Conservation (phyloP, 2,888 invertebrate species). For the Megaustenia siamemsis region DNA sequence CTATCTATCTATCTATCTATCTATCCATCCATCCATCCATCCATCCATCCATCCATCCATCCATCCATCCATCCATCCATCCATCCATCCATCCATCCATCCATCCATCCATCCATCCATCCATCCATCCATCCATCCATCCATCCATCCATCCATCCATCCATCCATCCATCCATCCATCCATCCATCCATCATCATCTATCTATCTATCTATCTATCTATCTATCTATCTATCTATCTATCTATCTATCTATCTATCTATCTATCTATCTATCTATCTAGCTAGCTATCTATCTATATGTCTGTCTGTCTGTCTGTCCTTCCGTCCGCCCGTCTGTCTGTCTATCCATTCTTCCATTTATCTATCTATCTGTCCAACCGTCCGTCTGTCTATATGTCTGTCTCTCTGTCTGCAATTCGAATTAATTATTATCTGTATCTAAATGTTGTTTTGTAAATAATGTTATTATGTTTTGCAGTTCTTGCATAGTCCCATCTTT, state of each 20-base stretch:
- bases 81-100: neutral
- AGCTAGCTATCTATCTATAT: too few relatives aligned
- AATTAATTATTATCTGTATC: too few relatives aligned
- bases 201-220: neutral
- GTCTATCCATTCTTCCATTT: too few relatives aligned
- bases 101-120: neutral
- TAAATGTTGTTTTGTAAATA: too few relatives aligned
- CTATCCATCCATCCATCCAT: neutral
- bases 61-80: neutral
- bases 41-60: neutral
- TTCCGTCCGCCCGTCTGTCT: too few relatives aligned
- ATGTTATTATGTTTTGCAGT: too few relatives aligned
- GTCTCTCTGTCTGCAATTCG: too few relatives aligned
- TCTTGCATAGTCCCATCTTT: too few relatives aligned
- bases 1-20: neutral
- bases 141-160: constrained; percentile 33
- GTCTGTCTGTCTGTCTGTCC: too few relatives aligned
- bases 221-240: constrained; percentile 19
- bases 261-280: neutral
- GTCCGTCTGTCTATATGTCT: too few relatives aligned
- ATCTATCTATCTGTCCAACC: too few relatives aligned
- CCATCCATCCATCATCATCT: neutral
- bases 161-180: neutral
- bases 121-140: neutral
- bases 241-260: constrained; percentile 41